A percentile compares a stretch with the other conserved stretches of the same genome.
Conservation (phyloP, 1,140 invertebrate genomes). For the Coenobita brevimanus region DNA sequence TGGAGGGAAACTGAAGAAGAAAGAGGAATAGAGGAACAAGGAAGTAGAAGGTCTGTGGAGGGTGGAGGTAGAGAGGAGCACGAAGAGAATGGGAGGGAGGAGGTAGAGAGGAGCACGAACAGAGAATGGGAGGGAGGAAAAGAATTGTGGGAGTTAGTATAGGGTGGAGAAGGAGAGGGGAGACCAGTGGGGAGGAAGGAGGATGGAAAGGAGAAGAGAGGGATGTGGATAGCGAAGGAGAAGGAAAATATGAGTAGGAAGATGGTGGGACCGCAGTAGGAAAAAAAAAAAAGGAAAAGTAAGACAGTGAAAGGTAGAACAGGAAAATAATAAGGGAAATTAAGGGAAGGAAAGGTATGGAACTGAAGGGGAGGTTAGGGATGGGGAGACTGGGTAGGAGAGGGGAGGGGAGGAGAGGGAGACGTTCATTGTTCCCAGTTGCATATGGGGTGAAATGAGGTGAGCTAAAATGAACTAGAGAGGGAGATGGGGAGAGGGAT, state of each 20-base stretch:
- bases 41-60: too few relatives aligned
- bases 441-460: not conserved
- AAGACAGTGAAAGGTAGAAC: not conserved
- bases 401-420: not conserved
- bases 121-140: not conserved
- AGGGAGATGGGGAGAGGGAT: too few relatives aligned
- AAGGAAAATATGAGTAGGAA: too few relatives aligned
- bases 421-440: not conserved
- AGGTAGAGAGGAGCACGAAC: too few relatives aligned
- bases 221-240: too few relatives aligned
- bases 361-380: not conserved
- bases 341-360: not conserved
- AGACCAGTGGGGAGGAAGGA: not conserved
- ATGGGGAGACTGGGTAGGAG: not conserved
- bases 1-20: too few relatives aligned
- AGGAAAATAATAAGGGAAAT: not conserved
- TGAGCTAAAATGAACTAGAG: not conserved
- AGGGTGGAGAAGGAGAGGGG: not conserved
- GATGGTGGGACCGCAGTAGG: too few relatives aligned
- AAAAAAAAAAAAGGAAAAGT: too few relatives aligned
- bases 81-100: too few relatives aligned
- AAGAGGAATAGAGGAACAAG: too few relatives aligned
- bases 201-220: not conserved
- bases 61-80: too few relatives aligned
- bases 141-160: not conserved